Base-by-base conservation (phyloP, 2,113 vertebrate species). In the Peromyscus maniculatus region DNA sequence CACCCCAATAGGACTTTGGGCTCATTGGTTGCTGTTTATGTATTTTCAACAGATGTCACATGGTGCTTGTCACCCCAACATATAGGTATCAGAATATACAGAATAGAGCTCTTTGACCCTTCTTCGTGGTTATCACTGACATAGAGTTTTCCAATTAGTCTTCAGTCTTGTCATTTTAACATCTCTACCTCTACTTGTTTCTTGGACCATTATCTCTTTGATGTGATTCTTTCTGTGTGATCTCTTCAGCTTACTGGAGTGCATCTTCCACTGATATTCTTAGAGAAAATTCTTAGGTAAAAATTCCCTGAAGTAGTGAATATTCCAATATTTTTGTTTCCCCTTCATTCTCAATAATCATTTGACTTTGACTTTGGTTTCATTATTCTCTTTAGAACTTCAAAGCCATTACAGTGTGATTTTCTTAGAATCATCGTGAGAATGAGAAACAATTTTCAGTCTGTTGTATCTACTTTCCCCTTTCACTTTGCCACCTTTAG, bases 181-280 rank as follows among this genome's bases (percentile, higher is more conserved):
- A 67, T 79, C 16, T 16, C 39, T 39, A 24, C 62, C 21, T 59
- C 93, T 72, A 52, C n/a, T 86, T 93, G 19, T 82, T 67, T 96
- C 55, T 71, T 87, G 22, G 24, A 6, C 86, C 39, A 22, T 89
- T 92, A 31, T 43, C 59, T 55, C 36, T 84, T 91, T 74, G 79
- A 28, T 80, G 12, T 46, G 0, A 28, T 80, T 79, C 11, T 83
- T 88, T 75, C 59, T 71, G 66, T n/a, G 7, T 12, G 39, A 87
- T 90, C 77, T 74, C 49, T 78, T 91, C 75, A 83, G 75, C 91
- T 91, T 86, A 33, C 49, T 91, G 77, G 24, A 91, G 78, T 93
- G 15, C 22, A 17, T 95, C 12, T 75, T 82, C 19, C 22, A 19
- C 64, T 94, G 46, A 80, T 84, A 91, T 87, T 82, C 49, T 77